A percentile compares a stretch with the other conserved stretches of the same genome.
phyloP scores from a whole-genome alignment of 2,113 vertebrate genomes.

The Maccullochella peelii region DNA sequence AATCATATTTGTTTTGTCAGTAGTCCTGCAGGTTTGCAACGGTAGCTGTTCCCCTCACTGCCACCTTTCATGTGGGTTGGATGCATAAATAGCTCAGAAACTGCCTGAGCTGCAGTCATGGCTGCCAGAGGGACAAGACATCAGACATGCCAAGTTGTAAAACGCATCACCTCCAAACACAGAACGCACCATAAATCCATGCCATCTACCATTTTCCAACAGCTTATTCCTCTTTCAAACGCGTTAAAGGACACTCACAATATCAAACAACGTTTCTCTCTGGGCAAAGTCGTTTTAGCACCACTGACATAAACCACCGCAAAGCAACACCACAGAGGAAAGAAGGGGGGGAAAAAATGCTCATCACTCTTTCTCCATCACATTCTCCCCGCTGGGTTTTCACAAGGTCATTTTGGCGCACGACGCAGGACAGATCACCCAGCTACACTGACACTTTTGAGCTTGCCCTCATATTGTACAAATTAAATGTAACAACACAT shows the following conservation, averaged over 20 bases:
- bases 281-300: conserved; percentile 18
- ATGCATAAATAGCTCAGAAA: conserved; percentile 36
- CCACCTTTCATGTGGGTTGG: conserved; percentile 22
- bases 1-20: not conserved
- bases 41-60: conserved; percentile 14
- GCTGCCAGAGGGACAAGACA: conserved; percentile 48
- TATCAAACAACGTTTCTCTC: not conserved
- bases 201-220: not conserved
- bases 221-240: not conserved
- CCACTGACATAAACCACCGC: conserved; percentile 25
- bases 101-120: conserved; percentile 54
- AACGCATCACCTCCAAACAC: not conserved
- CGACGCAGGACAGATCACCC: conserved; percentile 55
- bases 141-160: conserved; percentile 38
- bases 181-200: not conserved
- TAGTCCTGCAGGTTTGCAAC: not conserved
- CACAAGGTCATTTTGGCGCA: conserved; percentile 79
- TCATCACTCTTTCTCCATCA: conserved; percentile 59
- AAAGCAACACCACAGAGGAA: conserved; percentile 37
- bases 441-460: not conserved
- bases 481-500: not conserved
- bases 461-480: rapidly evolving
- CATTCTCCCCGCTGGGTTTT: conserved; percentile 57
- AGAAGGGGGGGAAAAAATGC: not conserved
- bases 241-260: not conserved